Evolutionary conservation across 2,113 vertebrate genomes (phyloP).

Genomic region (Mesembrinibis cayennensis): DNA sequence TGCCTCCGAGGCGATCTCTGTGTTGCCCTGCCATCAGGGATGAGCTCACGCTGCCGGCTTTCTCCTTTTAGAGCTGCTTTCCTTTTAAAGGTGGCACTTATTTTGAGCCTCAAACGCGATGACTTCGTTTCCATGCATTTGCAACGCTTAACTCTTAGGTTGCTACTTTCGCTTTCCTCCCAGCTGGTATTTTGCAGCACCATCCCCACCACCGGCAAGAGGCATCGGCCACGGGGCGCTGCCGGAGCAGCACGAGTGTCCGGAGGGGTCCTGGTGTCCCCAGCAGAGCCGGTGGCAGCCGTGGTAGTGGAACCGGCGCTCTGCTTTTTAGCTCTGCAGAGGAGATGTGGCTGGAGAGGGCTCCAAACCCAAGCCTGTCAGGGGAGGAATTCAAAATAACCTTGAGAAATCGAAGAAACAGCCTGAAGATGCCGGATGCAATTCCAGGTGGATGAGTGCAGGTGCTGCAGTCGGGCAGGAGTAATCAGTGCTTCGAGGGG

Average conservation of each 20-base stretch:
- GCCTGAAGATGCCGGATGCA: neutral
- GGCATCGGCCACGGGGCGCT: accelerated
- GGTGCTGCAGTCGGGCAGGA: neutral
- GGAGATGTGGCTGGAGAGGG: neutral
- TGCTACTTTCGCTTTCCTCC: neutral
- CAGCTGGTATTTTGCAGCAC: neutral
- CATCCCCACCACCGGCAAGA: accelerated
- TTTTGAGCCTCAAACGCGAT: neutral
- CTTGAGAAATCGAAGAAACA: neutral
- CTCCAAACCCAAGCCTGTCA: neutral
- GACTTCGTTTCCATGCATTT: neutral
- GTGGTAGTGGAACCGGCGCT: neutral
- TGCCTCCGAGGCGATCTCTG: neutral
- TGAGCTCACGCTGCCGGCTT: neutral
- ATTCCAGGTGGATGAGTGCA: accelerated
- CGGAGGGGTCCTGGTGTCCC: neutral
- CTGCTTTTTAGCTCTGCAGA: neutral
- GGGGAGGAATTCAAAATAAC: neutral
- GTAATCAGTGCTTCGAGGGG: neutral
- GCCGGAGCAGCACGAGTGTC: neutral
- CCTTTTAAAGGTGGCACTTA: constrained; percentile 11
- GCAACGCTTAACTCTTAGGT: neutral
- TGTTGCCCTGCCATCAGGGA: neutral
- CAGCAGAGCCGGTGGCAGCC: neutral
- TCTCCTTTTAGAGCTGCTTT: constrained; percentile 19